Evolutionary conservation across 2,113 vertebrate species (phyloP), one percentile per base, ranked within the genome.

Genomic region (Aix galericulata): DNA sequence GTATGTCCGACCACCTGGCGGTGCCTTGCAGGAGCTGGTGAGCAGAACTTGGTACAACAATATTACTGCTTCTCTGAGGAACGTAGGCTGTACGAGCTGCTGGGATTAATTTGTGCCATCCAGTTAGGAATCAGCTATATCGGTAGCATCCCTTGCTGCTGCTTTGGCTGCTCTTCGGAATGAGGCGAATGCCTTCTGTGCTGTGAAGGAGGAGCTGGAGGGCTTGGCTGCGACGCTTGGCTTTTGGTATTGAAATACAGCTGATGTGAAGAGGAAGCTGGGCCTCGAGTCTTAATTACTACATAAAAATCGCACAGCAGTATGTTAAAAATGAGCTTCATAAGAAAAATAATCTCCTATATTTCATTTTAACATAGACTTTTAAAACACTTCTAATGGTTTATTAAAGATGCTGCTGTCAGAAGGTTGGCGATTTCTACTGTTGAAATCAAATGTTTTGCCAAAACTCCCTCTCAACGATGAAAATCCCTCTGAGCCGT

Each of bases 231-330:
- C 23, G 40, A 15, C 1, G 5, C n/a, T 27, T 91, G n/a, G 27
- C 52, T 95, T 92, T 75, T 86, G 66, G 55, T 75, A 63, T 46
- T 84, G 82, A 91, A 92, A 67, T 89, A 31, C 9, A 78, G 62
- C 69, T 95, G 32, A 29, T 72, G 44, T 2, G 29, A 74, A 88
- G 46, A 34, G 31, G 59, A 77, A 63, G 25, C 42, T 80, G 67
- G 67, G 40, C 32, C 48, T 81, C 9, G 59, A 78, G 71, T 90
- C n/a, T 83, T 32, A 88, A 92, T 21, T 59, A 16, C 16, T 63
- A 20, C 27, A 60, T 69, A 69, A 82, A 88, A 84, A 78, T 60
- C 46, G 22, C 77, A 48, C 34, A 64, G 55, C 32, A 62, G 62
- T 60, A 13, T 77, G 59, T 55, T 67, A 67, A 88, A 68, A 90